These are phyloP conservation scores for Corythornis leucogaster DNA, from an alignment of 2,797 vertebrate genomes.

Conservation along the genomic window DNA sequence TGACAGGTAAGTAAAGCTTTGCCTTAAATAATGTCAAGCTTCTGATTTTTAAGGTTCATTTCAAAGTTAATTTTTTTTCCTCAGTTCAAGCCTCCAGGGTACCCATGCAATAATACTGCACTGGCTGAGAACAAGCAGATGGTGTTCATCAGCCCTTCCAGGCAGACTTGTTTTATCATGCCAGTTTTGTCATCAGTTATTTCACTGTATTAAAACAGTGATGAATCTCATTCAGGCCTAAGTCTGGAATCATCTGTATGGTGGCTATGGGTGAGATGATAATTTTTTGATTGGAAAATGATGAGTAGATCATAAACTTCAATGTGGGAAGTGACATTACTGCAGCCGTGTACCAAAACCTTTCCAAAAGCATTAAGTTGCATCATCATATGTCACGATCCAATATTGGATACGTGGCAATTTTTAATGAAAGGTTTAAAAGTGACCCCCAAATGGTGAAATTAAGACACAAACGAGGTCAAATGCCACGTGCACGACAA, in stretches of 20 bases:
- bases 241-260: neutral
- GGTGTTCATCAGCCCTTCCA: neutral
- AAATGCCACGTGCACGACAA: too few relatives aligned
- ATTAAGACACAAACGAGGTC: too few relatives aligned
- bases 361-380: neutral
- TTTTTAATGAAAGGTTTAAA: too few relatives aligned
- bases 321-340: neutral
- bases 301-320: neutral
- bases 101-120: rapidly evolving
- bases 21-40: neutral
- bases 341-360: neutral
- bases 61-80: neutral
- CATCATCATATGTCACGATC: neutral
- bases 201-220: neutral
- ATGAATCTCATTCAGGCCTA: neutral
- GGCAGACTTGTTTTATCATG: neutral
- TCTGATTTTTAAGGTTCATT: neutral
- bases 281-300: neutral
- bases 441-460: too few relatives aligned
- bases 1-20: neutral
- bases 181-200: neutral
- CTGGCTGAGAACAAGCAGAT: neutral
- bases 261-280: neutral
- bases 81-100: neutral
- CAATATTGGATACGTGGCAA: too few relatives aligned